Percentiles rank a stretch among this genome's conserved stretches.
Evolutionary conservation across 2,888 invertebrate genomes (phyloP).

Genomic region (Hydrotaea diabolus): DNA sequence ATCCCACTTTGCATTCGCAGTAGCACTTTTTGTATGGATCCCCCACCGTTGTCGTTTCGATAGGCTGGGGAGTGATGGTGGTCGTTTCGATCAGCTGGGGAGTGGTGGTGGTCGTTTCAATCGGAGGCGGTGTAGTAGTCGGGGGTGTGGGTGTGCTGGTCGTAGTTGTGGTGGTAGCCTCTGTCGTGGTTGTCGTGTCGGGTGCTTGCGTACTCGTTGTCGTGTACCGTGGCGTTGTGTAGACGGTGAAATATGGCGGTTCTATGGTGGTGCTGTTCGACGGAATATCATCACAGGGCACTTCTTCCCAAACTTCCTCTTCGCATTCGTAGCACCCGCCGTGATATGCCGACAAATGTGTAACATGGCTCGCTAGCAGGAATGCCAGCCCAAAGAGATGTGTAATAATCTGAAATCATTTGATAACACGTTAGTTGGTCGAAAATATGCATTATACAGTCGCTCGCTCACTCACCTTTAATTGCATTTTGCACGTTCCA

Average conservation of each 20-base stretch:
- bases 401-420: conserved; percentile 37
- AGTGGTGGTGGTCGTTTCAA: neutral
- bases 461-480: conserved; percentile 56
- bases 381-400: conserved; percentile 47
- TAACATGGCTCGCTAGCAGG: conserved; percentile 45
- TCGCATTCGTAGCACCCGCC: conserved; percentile 75
- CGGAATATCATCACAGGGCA: conserved; percentile 73
- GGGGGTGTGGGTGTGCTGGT: neutral
- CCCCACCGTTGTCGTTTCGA: neutral
- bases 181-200: neutral
- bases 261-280: conserved; percentile 57
- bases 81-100: conserved; percentile 26
- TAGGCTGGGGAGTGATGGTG: neutral
- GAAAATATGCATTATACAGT: neutral
- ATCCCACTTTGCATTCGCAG: conserved; percentile 75
- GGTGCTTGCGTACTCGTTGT: neutral
- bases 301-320: conserved; percentile 77
- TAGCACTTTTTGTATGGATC: conserved; percentile 73
- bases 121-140: conserved; percentile 1
- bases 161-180: conserved; percentile 21
- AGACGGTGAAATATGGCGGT: conserved; percentile 24
- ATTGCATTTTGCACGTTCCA: conserved; percentile 65
- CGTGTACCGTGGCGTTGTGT: neutral
- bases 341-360: conserved; percentile 56
- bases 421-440: neutral